Base-by-base conservation (phyloP, 2,113 vertebrate species). In the Phyllostomus hastatus region DNA sequence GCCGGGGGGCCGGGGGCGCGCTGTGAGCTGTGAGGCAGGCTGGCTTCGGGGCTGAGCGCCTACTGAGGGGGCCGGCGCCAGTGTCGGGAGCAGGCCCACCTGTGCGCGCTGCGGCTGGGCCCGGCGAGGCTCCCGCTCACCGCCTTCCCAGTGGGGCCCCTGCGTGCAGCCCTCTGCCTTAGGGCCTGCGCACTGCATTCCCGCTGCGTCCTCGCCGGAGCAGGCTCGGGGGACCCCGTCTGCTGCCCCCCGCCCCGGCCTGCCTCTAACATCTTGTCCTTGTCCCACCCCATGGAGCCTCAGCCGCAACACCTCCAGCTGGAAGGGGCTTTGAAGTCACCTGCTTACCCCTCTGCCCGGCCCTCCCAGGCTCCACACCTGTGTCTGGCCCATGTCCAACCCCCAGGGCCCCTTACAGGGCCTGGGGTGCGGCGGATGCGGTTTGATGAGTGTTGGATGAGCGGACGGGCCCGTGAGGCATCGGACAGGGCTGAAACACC, bases 361-460 rank as follows among this genome's bases (percentile, higher is more conserved):
- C 9, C 46, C 10, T 48, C 38, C 66, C 66, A 61, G 33, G 1
- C 33, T 38, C 46, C 20, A 1, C 7, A 38, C 33, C 48, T 10
- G 4, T 3, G 70, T 64, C 57, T 17, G 24, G 22, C 1, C 75
- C 43, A 15, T 4, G 24, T 41, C 87, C 52, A 12, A 10, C 0
- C 12, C 7, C 41, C 41, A 4, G 46, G 15, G n/a, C 12, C 35
- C 43, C 81, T 43, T 8, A 7, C 1, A 7, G 50, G 15, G 24
- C 16, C 72, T 26, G 38, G 19, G 14, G 2, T 2, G 8, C 0
- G 0, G 38, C 15, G 1, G 16, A 12, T 2, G 22, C 20, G 12
- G 1, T 22, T 26, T 4, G 11, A 0, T 10, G 6, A 24, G 41
- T 64, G 33, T 5, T 1, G 35, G 61, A 1, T 43, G 41, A 66